phyloP scores from a whole-genome alignment of 2,113 vertebrate species.

The Crypturellus undulatus region DNA sequence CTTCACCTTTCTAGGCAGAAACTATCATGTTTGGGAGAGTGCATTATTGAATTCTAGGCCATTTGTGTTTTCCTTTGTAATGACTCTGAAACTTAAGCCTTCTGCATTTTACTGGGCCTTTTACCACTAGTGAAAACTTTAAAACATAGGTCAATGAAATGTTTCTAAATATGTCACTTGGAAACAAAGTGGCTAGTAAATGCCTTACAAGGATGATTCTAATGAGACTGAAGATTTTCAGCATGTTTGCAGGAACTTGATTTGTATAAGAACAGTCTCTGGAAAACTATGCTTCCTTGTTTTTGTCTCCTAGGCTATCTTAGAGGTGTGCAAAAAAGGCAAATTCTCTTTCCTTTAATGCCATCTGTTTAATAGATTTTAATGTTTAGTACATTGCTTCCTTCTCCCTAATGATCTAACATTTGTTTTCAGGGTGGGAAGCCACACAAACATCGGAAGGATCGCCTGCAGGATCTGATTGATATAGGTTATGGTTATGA shows the following conservation, averaged over 20 bases:
- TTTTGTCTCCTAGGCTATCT: neutral
- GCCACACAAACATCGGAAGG: conserved; percentile 91
- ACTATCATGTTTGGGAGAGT: neutral
- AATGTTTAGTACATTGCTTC: neutral
- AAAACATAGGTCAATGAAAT: neutral
- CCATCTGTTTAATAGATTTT: neutral
- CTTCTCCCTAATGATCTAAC: neutral
- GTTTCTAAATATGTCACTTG: neutral
- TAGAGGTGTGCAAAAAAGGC: neutral
- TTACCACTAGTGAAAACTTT: neutral
- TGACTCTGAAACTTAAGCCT: neutral
- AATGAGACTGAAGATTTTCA: neutral
- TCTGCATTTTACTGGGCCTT: neutral
- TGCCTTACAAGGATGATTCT: neutral
- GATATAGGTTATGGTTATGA: conserved; percentile 98
- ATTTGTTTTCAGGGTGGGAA: conserved; percentile 79
- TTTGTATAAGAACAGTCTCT: neutral
- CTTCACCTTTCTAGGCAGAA: neutral
- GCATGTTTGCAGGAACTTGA: neutral
- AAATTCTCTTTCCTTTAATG: neutral
- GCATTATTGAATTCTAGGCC: neutral
- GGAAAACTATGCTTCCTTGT: neutral
- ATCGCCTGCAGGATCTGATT: conserved; percentile 96
- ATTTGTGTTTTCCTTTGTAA: neutral
- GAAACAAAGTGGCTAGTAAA: neutral